Conservation (phyloP, 2,797 vertebrate species). For the Aulostomus chinensis region DNA sequence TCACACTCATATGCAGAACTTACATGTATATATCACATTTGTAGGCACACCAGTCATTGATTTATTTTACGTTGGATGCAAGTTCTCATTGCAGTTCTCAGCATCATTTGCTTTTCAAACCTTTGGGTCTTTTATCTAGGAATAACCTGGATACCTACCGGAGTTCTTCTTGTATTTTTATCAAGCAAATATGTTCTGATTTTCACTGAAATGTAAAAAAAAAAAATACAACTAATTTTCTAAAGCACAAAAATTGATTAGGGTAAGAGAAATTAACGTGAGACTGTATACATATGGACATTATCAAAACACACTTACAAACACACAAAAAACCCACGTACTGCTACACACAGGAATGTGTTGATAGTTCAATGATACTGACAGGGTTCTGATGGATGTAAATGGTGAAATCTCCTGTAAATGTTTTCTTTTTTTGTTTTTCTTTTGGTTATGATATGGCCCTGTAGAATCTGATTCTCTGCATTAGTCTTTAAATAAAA, state of each 20-base stretch:
- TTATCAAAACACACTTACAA: conserved; percentile 32
- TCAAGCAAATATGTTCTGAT: conserved; percentile 71
- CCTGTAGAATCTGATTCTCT: conserved; percentile 84
- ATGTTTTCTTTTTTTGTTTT: conserved; percentile 74
- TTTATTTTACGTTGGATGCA: conserved; percentile 50
- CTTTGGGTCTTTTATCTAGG: conserved; percentile 68
- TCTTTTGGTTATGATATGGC: conserved; percentile 80
- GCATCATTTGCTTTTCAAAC: conserved; percentile 69
- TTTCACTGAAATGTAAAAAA: conserved; percentile 76
- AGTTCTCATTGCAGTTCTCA: conserved; percentile 61
- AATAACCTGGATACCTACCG: conserved; percentile 70
- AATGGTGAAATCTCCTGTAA: conserved; percentile 78
- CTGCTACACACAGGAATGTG: conserved; percentile 61
- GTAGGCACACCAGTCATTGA: conserved; percentile 42
- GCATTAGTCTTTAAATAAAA: conserved; percentile 86
- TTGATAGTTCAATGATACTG: conserved; percentile 45
- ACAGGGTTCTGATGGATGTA: conserved; percentile 63
- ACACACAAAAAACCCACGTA: conserved; percentile 43
- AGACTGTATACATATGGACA: conserved; percentile 45
- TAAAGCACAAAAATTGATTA: conserved; percentile 77
- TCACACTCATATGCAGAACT: conserved; percentile 51
- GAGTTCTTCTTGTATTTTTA: conserved; percentile 76
- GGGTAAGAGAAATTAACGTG: conserved; percentile 31
- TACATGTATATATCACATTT: conserved; percentile 66
- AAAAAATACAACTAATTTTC: conserved; percentile 71